Percentiles rank a stretch among this genome's conserved stretches.
Conservation (phyloP, 2,113 vertebrate species). For the Lophochroa leadbeateri region DNA sequence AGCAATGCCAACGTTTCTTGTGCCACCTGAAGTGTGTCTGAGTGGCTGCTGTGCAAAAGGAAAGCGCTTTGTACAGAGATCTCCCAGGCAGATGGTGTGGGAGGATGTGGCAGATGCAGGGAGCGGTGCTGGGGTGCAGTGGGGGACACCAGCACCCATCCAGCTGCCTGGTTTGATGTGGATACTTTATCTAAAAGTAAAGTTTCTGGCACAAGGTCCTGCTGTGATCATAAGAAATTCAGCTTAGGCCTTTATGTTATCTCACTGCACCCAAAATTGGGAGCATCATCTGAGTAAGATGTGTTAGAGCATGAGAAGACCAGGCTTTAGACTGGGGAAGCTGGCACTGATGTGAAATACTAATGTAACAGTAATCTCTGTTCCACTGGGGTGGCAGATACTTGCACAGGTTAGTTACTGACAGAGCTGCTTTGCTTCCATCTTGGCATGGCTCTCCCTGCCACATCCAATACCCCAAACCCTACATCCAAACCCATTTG, state of each 20-base stretch:
- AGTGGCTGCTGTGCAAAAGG: not conserved
- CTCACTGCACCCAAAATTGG: not conserved
- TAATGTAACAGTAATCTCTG: not conserved
- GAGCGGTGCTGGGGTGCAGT: not conserved
- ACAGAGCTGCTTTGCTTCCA: not conserved
- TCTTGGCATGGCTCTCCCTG: not conserved
- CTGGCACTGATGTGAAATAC: not conserved
- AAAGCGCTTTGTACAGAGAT: rapidly evolving
- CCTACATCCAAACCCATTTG: rapidly evolving
- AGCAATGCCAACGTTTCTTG: not conserved
- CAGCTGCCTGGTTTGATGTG: not conserved
- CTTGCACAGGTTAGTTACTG: not conserved
- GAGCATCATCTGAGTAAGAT: not conserved
- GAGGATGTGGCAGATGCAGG: not conserved
- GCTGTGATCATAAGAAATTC: not conserved
- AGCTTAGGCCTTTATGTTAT: not conserved
- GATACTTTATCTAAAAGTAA: not conserved
- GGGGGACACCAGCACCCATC: not conserved
- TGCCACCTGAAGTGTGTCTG: not conserved
- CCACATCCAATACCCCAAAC: not conserved
- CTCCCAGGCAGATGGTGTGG: not conserved
- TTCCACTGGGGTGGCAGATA: not conserved
- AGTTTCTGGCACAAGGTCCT: not conserved
- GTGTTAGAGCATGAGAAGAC: not conserved
- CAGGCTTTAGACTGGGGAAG: not conserved